Evolutionary conservation across 1,140 invertebrate species (phyloP), one percentile per base, ranked within the genome.

Genomic region (Chrysopa pallens): DNA sequence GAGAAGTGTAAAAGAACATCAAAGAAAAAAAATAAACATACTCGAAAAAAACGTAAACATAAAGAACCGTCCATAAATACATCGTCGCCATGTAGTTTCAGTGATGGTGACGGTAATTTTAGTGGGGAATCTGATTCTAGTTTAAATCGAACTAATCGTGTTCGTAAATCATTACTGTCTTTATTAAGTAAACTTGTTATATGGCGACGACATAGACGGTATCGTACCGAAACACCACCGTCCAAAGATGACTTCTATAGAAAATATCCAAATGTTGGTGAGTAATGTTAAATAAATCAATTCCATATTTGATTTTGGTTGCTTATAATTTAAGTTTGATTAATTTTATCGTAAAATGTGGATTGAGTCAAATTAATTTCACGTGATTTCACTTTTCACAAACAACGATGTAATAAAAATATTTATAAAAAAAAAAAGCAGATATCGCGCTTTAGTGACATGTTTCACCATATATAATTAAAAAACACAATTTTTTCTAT

Each of bases 151-250:
- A 62, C 63, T 29, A 47, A 52, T 39, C 50, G 52, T 43, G 45
- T 70, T 7, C 63, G 74, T 42, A 69, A 73, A 49, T 74, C 72
- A 15, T 64, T 80, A 50, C 65, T 78, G 38, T 73, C 70, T 47
- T 70, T 79, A 42, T 66, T 78, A 45, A 76, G 73, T 46, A 78
- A 78, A 56, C 56, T 78, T 53, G 74, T 75, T 46, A 64, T 70
- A 14, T 73, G 69, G 70, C 63, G 66, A 44, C 59, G 68, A 39
- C 63, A 48, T 58, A 63, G 50, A 58, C 70, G 58, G 56, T 68
- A 53, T 65, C 64, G 45, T 46, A 66, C 44, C 64, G 64, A 51
- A 69, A 73, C 59, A 58, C 73, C 68, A 62, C 67, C 53, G 56
- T 74, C 67, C 61, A 73, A 67, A 56, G 69, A 64, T 53, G 69